Base-by-base conservation (phyloP, 2,113 vertebrate species). In the Penelope pileata region DNA sequence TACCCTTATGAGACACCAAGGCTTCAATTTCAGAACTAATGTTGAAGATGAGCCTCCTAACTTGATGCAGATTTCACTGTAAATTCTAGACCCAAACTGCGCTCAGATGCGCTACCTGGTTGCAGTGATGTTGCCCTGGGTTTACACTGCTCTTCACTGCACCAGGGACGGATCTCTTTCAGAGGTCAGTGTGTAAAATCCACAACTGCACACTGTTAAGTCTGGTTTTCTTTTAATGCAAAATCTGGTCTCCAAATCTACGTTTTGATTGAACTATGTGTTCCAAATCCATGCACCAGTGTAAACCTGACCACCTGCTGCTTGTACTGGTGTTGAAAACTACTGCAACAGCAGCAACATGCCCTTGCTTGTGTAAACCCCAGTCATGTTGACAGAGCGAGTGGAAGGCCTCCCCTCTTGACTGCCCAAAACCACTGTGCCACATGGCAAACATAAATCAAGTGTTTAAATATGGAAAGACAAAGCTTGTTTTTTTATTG, bases 391-490 rank as follows among this genome's bases (percentile, higher is more conserved):
- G 83, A 88, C 73, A 94, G 78, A 90, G 60, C 42, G 24, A 78
- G 86, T 6, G 26, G 42, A 93, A 91, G 45, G 77, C 86, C 66
- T 93, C 68, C 73, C 45, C 73, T 68, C 80, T 78, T 12, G 8
- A 87, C 83, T 53, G 66, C 63, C 86, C 86, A 64, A 87, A 96
- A 78, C 83, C 77, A 43, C 83, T 5, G 56, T 60, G 85, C 76
- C 90, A 81, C 84, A 86, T 34, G 27, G 43, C 72, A 88, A 87
- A 84, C 42, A 69, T 32, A 88, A 83, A 92, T 70, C 88, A 86
- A 87, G 27, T 29, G 64, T 73, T 83, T 75, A 91, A 93, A 90
- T 76, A 88, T 4, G 30, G 76, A 69, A 94, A 84, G 76, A 96
- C 58, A 93, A 91, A 94, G 82, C 38, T 72, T 70, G n/a, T 51